phyloP scores from a whole-genome alignment of 2,888 invertebrate species.

The Apamea anceps region DNA sequence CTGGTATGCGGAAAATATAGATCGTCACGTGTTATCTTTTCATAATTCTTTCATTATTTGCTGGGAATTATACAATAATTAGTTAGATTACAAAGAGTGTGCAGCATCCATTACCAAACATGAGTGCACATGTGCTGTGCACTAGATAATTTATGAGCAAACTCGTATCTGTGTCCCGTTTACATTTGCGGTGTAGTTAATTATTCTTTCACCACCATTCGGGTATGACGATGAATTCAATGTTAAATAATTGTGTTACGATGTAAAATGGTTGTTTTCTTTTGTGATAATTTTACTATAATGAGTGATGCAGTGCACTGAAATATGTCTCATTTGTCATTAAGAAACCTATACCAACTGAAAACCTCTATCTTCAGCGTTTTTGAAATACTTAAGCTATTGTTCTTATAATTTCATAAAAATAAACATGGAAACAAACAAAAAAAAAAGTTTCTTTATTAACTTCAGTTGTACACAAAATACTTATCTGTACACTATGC shows the following conservation, averaged over 20 bases:
- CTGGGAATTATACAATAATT: neutral
- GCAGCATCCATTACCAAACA: neutral
- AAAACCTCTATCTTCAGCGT: neutral
- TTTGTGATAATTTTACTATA: neutral
- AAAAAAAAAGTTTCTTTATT: too few relatives aligned
- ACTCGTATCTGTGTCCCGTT: conserved; percentile 62
- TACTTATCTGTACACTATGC: too few relatives aligned
- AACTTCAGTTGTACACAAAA: too few relatives aligned
- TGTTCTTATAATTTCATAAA: neutral
- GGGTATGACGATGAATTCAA: conserved; percentile 30
- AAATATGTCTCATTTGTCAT: too few relatives aligned
- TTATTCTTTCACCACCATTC: conserved; percentile 57
- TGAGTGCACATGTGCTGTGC: neutral
- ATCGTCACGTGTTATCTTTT: too few relatives aligned
- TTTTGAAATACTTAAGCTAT: neutral
- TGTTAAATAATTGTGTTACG: conserved; percentile 13
- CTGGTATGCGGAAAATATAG: neutral
- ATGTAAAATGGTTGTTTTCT: neutral
- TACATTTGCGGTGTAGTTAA: conserved; percentile 63
- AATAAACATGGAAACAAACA: neutral
- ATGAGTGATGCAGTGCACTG: neutral
- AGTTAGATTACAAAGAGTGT: neutral
- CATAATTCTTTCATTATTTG: neutral
- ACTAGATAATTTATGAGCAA: conserved; percentile 58
- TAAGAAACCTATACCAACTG: too few relatives aligned